These are phyloP conservation scores for Zaprionus taronus DNA, from an alignment of 1,140 invertebrate species.

Conservation along the genomic window DNA sequence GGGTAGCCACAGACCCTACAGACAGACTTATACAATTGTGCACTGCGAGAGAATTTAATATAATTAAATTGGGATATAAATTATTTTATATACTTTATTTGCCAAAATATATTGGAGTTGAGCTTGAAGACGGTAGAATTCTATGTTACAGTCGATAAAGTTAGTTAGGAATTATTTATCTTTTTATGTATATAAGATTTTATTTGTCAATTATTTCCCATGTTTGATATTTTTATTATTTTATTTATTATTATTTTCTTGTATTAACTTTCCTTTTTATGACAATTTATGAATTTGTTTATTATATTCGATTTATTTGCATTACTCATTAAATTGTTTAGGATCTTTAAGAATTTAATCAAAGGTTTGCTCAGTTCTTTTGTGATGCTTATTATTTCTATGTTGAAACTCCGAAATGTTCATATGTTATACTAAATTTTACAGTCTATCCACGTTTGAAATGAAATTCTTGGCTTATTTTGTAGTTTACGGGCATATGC, in stretches of 20 bases:
- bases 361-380: no score
- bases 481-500: neutral
- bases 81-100: neutral
- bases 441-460: neutral
- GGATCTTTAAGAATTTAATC: no score
- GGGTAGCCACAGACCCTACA: slow-evolving; percentile 3
- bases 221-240: no score
- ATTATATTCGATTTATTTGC: no score
- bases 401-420: neutral
- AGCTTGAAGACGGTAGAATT: neutral
- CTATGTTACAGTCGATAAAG: no score
- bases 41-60: neutral
- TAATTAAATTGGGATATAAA: neutral
- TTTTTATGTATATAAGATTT: no score
- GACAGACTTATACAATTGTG: slow-evolving; percentile 18
- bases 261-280: no score
- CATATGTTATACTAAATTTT: neutral
- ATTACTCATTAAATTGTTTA: no score
- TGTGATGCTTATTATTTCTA: neutral
- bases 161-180: no score
- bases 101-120: neutral
- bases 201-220: neutral
- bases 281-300: no score
- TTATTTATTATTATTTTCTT: no score
- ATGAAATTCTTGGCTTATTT: neutral